Conservation (phyloP, 2,888 invertebrate species). For the Heteromyza rotundicornis region DNA sequence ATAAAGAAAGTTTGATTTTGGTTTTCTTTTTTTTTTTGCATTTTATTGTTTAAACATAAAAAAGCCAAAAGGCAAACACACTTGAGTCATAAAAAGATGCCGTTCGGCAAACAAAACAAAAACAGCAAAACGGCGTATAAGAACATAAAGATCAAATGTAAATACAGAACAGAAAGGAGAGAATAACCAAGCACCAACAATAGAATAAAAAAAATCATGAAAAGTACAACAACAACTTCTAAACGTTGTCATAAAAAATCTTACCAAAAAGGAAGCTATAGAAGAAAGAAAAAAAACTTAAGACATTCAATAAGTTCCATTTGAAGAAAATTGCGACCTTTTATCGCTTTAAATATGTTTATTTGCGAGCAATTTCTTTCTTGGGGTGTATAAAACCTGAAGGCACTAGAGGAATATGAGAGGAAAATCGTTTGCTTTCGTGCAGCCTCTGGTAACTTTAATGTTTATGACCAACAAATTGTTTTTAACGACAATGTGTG, state of each 20-base stretch:
- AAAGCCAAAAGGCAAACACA: conserved; percentile 63
- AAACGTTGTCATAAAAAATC: conserved; percentile 53
- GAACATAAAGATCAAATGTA: conserved; percentile 60
- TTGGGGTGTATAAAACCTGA: not conserved
- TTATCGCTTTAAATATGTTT: conserved; percentile 57
- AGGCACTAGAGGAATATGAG: not conserved
- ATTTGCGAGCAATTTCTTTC: conserved; percentile 33
- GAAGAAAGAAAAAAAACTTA: conserved; percentile 45
- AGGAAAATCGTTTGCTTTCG: conserved; percentile 18
- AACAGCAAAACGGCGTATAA: conserved; percentile 30
- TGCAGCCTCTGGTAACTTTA: conserved; percentile 40
- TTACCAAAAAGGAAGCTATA: conserved; percentile 13
- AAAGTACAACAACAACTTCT: conserved; percentile 37
- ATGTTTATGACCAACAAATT: conserved; percentile 50
- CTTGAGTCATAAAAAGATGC: conserved; percentile 62
- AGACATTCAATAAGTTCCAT: conserved; percentile 57
- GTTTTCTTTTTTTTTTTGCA: no score
- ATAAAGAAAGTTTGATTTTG: conserved; percentile 21
- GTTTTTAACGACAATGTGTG: conserved; percentile 50
- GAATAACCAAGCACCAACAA: not conserved
- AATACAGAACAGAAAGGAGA: conserved; percentile 48
- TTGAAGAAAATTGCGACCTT: conserved; percentile 38
- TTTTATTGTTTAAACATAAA: conserved; percentile 60
- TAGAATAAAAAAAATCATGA: not conserved
- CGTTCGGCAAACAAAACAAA: conserved; percentile 55